Conservation (phyloP, 92 coral and sea anemone genomes). For the Heteractis magnifica region DNA sequence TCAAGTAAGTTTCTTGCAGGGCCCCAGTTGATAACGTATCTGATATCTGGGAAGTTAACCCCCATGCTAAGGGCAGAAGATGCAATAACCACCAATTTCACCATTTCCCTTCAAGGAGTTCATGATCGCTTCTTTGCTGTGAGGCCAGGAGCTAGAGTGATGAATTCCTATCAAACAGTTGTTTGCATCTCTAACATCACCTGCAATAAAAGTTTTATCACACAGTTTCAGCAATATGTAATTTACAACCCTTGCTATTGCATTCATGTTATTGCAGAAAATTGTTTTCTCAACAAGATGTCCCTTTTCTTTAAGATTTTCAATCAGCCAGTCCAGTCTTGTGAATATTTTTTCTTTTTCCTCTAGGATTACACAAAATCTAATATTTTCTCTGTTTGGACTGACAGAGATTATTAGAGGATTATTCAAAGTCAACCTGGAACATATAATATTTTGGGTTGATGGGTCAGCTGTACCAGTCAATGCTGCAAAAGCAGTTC, state of each 20-base stretch:
- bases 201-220: background rate
- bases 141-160: background rate
- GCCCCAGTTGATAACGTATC: slow-evolving; percentile 41
- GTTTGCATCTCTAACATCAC: background rate
- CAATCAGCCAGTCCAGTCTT: slow-evolving; percentile 42
- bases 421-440: slow-evolving; percentile 13
- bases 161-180: background rate
- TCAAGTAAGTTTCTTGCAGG: background rate
- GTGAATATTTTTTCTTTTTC: slow-evolving; percentile 9
- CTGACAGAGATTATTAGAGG: slow-evolving; percentile 16
- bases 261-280: background rate
- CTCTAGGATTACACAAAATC: slow-evolving; percentile 30
- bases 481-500: slow-evolving; percentile 53
- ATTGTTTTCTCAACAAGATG: background rate
- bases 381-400: slow-evolving; percentile 39
- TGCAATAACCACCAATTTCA: no score
- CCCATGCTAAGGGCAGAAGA: no score
- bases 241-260: background rate
- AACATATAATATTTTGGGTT: slow-evolving; percentile 37
- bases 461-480: slow-evolving; percentile 69
- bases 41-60: background rate
- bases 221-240: background rate
- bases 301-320: slow-evolving; percentile 14
- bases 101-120: background rate
- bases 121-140: background rate